Base-by-base conservation (phyloP, 2,113 vertebrate genomes). In the Danionella cerebrum region DNA sequence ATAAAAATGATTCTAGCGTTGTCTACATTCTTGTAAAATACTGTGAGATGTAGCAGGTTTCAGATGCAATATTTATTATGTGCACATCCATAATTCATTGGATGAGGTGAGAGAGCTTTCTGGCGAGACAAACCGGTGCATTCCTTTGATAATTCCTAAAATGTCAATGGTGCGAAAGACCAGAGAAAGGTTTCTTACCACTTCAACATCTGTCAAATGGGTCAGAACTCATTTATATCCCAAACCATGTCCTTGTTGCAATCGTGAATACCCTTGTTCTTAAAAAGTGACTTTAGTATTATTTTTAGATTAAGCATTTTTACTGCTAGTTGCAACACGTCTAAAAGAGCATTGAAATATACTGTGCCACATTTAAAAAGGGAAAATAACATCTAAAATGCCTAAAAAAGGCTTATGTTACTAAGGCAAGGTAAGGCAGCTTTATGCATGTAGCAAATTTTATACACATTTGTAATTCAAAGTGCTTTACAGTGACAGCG, bases 1-100 rank as follows among this genome's bases (percentile, higher is more conserved):
- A 89, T 88, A 82, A 87, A 89, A 87, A 87, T 84, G 85, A 84
- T 88, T 84, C 77, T 3, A 3, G 25, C 44, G 27, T 38, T 48
- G 14, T 18, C 11, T n/a, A 21, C 5, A n/a, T 38, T 65, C 25
- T 6, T 18, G 47, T 53, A 80, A 84, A 88, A 86, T 78, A 75
- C 80, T 78, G 79, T 77, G 78, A 86, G 82, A 75, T 80, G 79
- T 78, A 86, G 78, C 78, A 18, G 16, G 80, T 83, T 86, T 80
- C 70, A 65, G 82, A 74, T 78, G 81, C 87, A 85, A 81, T 76
- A 85, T 86, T 86, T 69, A 85, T 73, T 77, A 75, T 76, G 4
- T 13, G n/a, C 16, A 29, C 66, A 70, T 66, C 39, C 39, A 83
- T 84, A 85, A 85, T 86, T 88, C 78, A 83, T 69, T 65, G 72